Conservation (phyloP, 1,140 invertebrate species). For the Whitmania pigra region DNA sequence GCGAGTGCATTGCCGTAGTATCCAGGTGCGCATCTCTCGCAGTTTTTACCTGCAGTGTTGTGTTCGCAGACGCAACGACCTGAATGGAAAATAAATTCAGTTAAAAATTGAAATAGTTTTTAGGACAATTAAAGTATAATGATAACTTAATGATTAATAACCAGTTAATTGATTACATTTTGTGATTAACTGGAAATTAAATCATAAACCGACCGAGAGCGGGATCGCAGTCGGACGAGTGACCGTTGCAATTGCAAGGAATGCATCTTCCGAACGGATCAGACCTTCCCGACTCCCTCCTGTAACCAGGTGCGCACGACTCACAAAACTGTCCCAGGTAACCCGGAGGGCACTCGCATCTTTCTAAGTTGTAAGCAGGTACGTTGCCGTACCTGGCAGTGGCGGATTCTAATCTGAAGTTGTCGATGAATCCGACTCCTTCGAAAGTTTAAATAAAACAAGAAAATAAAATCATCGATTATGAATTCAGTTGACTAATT, state of each 20-base stretch:
- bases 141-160: too few relatives aligned
- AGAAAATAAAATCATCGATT: not conserved
- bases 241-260: conserved; percentile 85
- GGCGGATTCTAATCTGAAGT: conserved; percentile 73
- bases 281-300: conserved; percentile 73
- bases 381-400: conserved; percentile 57
- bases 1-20: conserved; percentile 85
- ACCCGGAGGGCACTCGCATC: conserved; percentile 78
- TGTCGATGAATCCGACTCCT: conserved; percentile 75
- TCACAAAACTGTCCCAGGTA: conserved; percentile 90
- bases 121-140: too few relatives aligned
- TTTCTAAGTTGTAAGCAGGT: conserved; percentile 79
- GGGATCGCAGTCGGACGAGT: conserved; percentile 87
- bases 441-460: not conserved
- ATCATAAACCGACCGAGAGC: conserved; percentile 58
- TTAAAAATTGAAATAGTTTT: too few relatives aligned
- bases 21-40: conserved; percentile 78
- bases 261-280: conserved; percentile 84
- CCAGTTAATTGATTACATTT: not conserved
- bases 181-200: not conserved
- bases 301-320: conserved; percentile 81
- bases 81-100: conserved; percentile 32
- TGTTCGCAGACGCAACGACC: conserved; percentile 90
- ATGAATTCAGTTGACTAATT: too few relatives aligned
- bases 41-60: conserved; percentile 88